Evolutionary conservation across 2,797 vertebrate genomes (phyloP), one percentile per base, ranked within the genome.

Genomic region (Sebastiscus tertius): DNA sequence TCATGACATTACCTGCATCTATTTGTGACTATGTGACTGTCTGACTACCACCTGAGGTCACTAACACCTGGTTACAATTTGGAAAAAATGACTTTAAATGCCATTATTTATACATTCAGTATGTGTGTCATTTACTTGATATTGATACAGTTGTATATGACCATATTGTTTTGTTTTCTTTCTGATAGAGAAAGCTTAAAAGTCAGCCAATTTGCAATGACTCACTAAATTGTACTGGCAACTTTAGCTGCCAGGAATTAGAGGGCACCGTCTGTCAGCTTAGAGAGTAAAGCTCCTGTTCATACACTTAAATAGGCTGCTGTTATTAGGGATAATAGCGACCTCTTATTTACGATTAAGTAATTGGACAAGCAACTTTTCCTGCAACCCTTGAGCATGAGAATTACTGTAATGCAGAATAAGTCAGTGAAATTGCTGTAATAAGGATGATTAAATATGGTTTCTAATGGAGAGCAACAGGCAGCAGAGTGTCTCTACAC

Each of bases 161-260:
- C n/a, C 20, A 26, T 29, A 13, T 13, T 54, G 8, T n/a, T 14
- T 26, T 49, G 18, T 24, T 16, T 52, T 5, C 11, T n/a, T 20
- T 20, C 2, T n/a, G 55, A 54, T 27, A 14, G 5, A 58, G 39
- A 75, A 55, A 11, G 49, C 6, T 39, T 6, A 2, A 8, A 67
- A 58, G 16, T 33, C 14, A 27, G 31, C 39, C 26, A 59, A 46
- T 12, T 26, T 22, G 33, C n/a, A 59, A 11, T 75, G 76, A 75
- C 62, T 63, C 66, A 71, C 62, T 52, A 29, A 68, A 29, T 12
- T 42, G 26, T 8, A 13, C 68, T 46, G 79, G 58, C 52, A 58
- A 46, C 34, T 71, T 72, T 1, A 33, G 39, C 68, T 67, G 72
- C 81, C 81, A 87, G 80, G 73, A 79, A 76, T 73, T 83, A 88